Evolutionary conservation across 2,797 vertebrate genomes (phyloP).

Genomic region (Poeciliopsis presidionis): DNA sequence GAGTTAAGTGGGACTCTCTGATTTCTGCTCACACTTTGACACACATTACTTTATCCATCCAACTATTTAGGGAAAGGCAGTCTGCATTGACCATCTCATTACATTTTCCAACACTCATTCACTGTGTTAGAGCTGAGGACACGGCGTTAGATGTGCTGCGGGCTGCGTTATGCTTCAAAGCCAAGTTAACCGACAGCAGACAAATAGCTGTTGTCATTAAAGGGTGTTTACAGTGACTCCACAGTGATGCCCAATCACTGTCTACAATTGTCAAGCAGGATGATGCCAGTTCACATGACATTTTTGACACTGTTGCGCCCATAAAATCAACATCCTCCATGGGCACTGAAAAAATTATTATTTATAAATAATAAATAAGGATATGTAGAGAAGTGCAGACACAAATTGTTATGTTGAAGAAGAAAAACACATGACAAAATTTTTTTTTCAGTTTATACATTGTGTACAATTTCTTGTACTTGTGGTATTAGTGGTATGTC

Average conservation of each 20-base stretch:
- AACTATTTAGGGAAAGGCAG: conserved; percentile 52
- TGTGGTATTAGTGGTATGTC: background rate
- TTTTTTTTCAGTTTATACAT: background rate
- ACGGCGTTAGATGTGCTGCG: conserved; percentile 59
- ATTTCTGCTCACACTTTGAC: conserved; percentile 65
- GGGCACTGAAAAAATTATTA: conserved; percentile 34
- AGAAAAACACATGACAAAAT: background rate
- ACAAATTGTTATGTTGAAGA: background rate
- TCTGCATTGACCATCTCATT: conserved; percentile 67
- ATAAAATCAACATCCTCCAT: conserved; percentile 27
- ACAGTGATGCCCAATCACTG: conserved; percentile 27
- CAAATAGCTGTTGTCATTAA: conserved; percentile 64
- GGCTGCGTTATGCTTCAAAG: conserved; percentile 56
- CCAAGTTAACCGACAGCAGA: conserved; percentile 66
- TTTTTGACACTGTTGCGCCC: conserved; percentile 32
- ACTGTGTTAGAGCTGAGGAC: conserved; percentile 61
- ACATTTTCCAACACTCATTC: conserved; percentile 72
- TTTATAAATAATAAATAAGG: too few species aligned
- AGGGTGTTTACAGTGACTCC: conserved; percentile 57
- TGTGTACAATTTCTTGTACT: background rate
- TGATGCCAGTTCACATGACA: conserved; percentile 46
- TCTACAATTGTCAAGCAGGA: conserved; percentile 25
- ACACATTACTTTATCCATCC: conserved; percentile 67
- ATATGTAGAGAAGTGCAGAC: background rate
- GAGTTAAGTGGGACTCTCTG: conserved; percentile 56